Evolutionary conservation across 2,113 vertebrate genomes (phyloP).

Genomic region (Aramus guarauna): DNA sequence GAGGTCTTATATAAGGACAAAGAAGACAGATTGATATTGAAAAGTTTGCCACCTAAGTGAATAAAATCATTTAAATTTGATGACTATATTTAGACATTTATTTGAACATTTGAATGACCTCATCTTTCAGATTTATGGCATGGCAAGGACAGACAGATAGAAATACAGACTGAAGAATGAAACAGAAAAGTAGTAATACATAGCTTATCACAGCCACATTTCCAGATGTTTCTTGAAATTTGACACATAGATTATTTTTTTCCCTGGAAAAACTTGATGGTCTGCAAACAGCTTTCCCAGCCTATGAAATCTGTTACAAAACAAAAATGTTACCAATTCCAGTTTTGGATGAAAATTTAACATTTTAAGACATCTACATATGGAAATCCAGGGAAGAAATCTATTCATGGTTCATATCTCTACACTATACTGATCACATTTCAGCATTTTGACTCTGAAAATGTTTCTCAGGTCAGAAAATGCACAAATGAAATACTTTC

Average conservation of each 20-base stretch:
- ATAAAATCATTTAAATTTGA: background rate
- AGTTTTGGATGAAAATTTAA: background rate
- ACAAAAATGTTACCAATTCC: background rate
- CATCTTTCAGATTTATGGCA: background rate
- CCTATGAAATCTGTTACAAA: background rate
- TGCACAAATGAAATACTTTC: background rate
- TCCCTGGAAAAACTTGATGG: background rate
- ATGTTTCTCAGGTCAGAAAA: background rate
- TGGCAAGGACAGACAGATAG: background rate
- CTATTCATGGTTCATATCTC: background rate
- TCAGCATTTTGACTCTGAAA: background rate
- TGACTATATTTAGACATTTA: background rate
- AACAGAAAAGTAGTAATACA: background rate
- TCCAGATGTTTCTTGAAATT: background rate
- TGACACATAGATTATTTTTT: background rate
- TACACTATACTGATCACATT: background rate
- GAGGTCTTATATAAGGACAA: background rate
- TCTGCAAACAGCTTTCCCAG: background rate
- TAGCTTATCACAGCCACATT: background rate
- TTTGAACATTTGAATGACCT: background rate
- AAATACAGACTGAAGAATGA: background rate
- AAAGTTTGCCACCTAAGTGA: background rate
- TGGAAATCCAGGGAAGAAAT: background rate
- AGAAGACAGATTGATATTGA: background rate
- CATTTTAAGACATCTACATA: background rate